Evolutionary conservation across 2,113 vertebrate genomes (phyloP), one percentile per base, ranked within the genome.

Genomic region (Trochalopteron elliotii): DNA sequence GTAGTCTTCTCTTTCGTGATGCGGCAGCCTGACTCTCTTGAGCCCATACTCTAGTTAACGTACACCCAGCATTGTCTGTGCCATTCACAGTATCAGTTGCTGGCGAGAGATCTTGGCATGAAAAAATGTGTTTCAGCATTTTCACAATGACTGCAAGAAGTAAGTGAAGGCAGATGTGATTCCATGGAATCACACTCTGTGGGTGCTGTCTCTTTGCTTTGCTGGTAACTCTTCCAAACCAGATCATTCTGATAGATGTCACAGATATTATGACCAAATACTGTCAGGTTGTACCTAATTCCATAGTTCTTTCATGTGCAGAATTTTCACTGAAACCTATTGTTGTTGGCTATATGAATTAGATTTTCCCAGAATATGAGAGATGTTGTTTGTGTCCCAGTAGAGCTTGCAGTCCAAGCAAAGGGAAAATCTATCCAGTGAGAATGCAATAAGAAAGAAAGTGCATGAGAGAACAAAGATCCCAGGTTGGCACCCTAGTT

Each of bases 21-120:
- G 64, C 8, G 6, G 37, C 74, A 77, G 39, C 28, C 31, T 0
- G 0, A 30, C 39, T 56, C 67, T 78, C 60, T 65, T 5, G 3
- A 74, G 47, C 59, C 17, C 5, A 10, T 75, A 45, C 70, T 70
- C 8, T 39, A 8, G 31, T 75, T 49, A 49, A 61, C 59, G 86
- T 61, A 50, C 28, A 55, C 45, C 42, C 60, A 25, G 19, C 7
- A 1, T 37, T 59, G 59, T 74, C 75, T 9, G 3, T 21, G 30
- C 33, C 55, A 25, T 52, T 80, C 63, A 21, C 50, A 40, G 15
- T 24, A 33, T 45, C 49, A 53, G 50, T 39, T 94, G 33, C 19
- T 3, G 1, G 68, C 1, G 5, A 52, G 64, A 84, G 57, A 45
- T 49, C 45, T 72, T 2, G 4, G 16, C 2, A 1, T 85, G 61